Evolutionary conservation across 2,797 vertebrate species (phyloP).

Genomic region (Dallia pectoralis): DNA sequence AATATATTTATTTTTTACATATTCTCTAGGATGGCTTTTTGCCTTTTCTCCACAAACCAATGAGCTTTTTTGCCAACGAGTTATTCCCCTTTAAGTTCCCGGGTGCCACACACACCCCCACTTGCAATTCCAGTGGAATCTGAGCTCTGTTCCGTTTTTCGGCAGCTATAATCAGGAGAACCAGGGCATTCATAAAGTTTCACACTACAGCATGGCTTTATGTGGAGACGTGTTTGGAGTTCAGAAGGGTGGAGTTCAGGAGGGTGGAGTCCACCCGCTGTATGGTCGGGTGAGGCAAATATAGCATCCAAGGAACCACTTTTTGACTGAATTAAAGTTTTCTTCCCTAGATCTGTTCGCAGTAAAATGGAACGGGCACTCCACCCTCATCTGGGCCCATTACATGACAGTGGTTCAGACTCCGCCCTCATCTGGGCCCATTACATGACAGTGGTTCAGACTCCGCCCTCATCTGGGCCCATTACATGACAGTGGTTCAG

Average conservation of each 20-base stretch:
- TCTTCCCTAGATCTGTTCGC: conserved; percentile 35
- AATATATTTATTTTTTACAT: no score
- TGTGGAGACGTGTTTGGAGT: conserved; percentile 49
- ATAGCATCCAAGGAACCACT: conserved; percentile 72
- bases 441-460: conserved; percentile 37
- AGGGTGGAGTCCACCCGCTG: conserved; percentile 70
- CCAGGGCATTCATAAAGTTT: conserved; percentile 55
- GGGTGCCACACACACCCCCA: neutral
- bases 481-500: conserved; percentile 39
- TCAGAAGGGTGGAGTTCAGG: conserved; percentile 70
- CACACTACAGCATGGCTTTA: conserved; percentile 57
- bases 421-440: conserved; percentile 47
- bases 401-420: conserved; percentile 32
- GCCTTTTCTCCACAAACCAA: no score
- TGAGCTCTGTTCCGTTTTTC: conserved; percentile 19
- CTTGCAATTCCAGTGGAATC: conserved; percentile 21
- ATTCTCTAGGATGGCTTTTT: no score
- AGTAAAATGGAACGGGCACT: conserved; percentile 59
- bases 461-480: conserved; percentile 46
- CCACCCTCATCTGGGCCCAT: conserved; percentile 51
- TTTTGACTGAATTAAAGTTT: conserved; percentile 68
- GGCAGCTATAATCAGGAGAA: conserved; percentile 46
- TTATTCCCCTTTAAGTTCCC: no score
- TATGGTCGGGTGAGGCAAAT: conserved; percentile 68
- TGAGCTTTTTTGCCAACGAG: no score